phyloP scores from a whole-genome alignment of 2,113 vertebrate genomes.

The Eleginops maclovinus region DNA sequence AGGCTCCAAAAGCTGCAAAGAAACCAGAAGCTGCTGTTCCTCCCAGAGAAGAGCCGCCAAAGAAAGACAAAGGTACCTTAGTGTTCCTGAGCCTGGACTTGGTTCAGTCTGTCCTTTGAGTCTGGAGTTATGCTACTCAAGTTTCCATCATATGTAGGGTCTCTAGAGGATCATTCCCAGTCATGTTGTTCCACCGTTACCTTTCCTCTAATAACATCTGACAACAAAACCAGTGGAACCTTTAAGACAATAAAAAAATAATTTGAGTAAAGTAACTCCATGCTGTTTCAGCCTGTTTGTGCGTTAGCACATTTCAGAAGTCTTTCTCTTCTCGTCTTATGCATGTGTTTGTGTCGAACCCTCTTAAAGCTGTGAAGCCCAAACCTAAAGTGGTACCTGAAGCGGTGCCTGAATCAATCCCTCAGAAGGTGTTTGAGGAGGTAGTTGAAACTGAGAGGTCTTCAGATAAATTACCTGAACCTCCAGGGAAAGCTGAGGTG shows the following conservation, averaged over 20 bases:
- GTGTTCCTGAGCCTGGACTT: slow-evolving; percentile 4
- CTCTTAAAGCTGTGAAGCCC: slow-evolving; percentile 73
- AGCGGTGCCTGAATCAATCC: slow-evolving; percentile 81
- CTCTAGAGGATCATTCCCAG: not conserved
- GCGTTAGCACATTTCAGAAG: slow-evolving; percentile 48
- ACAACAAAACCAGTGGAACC: not conserved
- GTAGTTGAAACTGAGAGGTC: slow-evolving; percentile 24
- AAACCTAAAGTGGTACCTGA: slow-evolving; percentile 52
- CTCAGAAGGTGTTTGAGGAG: slow-evolving; percentile 66
- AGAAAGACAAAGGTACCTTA: slow-evolving; percentile 74
- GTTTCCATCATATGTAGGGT: not conserved
- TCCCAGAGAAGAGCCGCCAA: slow-evolving; percentile 52
- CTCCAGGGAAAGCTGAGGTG: slow-evolving; percentile 10
- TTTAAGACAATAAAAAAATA: not conserved
- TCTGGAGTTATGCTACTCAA: slow-evolving; percentile 9
- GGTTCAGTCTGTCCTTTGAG: not conserved
- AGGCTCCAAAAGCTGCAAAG: slow-evolving; percentile 82
- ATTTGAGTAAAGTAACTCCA: not conserved
- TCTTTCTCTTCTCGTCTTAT: slow-evolving; percentile 57
- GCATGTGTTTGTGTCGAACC: slow-evolving; percentile 72
- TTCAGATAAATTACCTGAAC: slow-evolving; percentile 26
- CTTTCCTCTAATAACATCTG: not conserved
- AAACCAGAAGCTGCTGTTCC: slow-evolving; percentile 75
- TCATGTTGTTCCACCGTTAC: not conserved
- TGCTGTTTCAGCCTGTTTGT: slow-evolving; percentile 17